phyloP scores from a whole-genome alignment of 2,797 vertebrate species.

The Hyperoplus immaculatus region DNA sequence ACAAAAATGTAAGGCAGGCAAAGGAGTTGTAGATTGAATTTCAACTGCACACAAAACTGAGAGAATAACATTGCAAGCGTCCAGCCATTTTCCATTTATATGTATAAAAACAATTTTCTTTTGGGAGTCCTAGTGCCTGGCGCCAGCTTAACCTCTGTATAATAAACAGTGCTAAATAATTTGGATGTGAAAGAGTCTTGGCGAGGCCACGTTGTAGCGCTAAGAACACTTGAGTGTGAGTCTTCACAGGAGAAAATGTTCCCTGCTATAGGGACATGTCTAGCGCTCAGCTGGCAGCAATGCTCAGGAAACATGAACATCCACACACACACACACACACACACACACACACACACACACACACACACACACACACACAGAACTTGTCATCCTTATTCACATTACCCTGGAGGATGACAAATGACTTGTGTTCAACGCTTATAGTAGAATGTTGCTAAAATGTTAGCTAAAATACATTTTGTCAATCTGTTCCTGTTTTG shows the following conservation, averaged over 20 bases:
- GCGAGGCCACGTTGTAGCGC: conserved; percentile 54
- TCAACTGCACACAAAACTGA: conserved; percentile 63
- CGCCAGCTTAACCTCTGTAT: conserved; percentile 83
- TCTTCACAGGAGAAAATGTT: conserved; percentile 60
- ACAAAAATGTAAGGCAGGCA: conserved; percentile 55
- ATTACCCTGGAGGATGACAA: conserved; percentile 26
- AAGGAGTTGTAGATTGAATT: conserved; percentile 63
- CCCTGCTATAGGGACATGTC: conserved; percentile 53
- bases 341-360: not conserved
- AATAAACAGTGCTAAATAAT: conserved; percentile 87
- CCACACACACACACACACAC: not conserved
- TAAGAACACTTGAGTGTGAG: conserved; percentile 77
- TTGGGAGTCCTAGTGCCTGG: conserved; percentile 80
- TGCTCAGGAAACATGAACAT: conserved; percentile 48
- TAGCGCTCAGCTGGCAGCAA: conserved; percentile 57
- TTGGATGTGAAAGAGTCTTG: conserved; percentile 80
- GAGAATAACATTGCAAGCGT: conserved; percentile 62
- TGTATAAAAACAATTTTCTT: conserved; percentile 78
- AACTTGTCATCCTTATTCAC: conserved; percentile 54
- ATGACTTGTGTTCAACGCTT: conserved; percentile 22
- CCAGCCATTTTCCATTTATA: conserved; percentile 79
- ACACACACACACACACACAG: not conserved
- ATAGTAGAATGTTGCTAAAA: not conserved
- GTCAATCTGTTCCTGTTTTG: not conserved
- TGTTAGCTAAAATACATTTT: not conserved